Conservation (phyloP, 2,113 vertebrate genomes). For the Amphilophus citrinellus region DNA sequence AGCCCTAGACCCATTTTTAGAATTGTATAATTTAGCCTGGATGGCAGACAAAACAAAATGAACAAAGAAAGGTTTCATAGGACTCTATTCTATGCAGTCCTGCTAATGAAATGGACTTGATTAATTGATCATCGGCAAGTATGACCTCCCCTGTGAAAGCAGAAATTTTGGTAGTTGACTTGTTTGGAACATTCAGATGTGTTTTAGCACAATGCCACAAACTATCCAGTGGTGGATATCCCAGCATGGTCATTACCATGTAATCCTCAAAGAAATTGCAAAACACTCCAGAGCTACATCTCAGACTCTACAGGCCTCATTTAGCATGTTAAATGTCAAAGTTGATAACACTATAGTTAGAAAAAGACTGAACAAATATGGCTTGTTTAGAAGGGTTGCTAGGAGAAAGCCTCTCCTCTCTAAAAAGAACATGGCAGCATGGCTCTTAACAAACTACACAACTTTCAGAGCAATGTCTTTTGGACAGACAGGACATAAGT, state of each 20-base stretch:
- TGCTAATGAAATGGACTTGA: not conserved
- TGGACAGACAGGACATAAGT: not conserved
- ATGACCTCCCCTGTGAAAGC: not conserved
- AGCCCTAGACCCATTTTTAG: not conserved
- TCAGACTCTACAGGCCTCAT: not conserved
- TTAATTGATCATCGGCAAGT: not conserved
- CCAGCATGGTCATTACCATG: not conserved
- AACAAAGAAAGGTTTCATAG: not conserved
- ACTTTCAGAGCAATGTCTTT: not conserved
- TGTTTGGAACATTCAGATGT: not conserved
- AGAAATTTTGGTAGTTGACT: not conserved
- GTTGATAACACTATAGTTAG: not conserved
- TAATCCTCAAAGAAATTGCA: not conserved
- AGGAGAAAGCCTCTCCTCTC: too few relatives aligned
- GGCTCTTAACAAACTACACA: not conserved
- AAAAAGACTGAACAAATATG: not conserved
- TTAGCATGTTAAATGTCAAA: not conserved
- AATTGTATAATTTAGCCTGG: not conserved
- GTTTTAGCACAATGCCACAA: not conserved
- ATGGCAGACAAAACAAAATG: not conserved
- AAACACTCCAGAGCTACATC: not conserved
- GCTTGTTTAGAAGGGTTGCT: not conserved
- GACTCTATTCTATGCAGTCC: not conserved
- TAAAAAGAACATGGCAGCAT: not conserved
- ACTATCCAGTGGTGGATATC: not conserved